These are phyloP conservation scores for Microplitis mediator DNA, from an alignment of 1,140 invertebrate species.

Conservation along the genomic window DNA sequence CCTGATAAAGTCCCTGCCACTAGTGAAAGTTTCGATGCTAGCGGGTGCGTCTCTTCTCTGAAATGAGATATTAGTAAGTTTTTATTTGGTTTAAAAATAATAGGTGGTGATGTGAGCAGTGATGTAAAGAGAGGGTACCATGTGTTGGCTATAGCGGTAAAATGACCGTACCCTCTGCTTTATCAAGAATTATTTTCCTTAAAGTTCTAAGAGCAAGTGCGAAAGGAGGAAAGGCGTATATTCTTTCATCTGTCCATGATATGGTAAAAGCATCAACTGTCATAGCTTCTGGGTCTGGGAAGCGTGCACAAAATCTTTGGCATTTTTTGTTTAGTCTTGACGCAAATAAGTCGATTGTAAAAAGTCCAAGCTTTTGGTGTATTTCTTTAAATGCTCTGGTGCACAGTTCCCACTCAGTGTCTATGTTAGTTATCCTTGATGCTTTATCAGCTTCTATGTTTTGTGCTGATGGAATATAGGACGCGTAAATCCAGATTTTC, in stretches of 20 bases:
- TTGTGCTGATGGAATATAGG: background rate
- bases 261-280: constrained; percentile 38
- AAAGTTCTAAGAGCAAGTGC: too few relatives aligned
- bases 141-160: too few relatives aligned
- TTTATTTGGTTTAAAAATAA: too few relatives aligned
- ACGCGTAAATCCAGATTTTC: background rate
- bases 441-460: background rate
- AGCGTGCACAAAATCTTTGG: constrained; percentile 17
- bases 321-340: background rate
- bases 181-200: too few relatives aligned
- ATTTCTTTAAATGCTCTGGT: background rate
- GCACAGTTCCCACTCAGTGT: background rate
- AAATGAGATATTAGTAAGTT: too few relatives aligned
- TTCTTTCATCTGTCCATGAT: constrained; percentile 17
- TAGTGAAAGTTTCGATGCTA: too few relatives aligned
- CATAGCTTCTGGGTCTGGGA: background rate
- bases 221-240: too few relatives aligned
- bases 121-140: too few relatives aligned
- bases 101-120: too few relatives aligned
- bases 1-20: too few relatives aligned
- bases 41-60: too few relatives aligned
- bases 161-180: too few relatives aligned
- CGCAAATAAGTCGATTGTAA: background rate
- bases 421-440: background rate
- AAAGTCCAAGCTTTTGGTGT: background rate